Conservation (phyloP, 1,140 invertebrate genomes). For the Hycleus cichorii region DNA sequence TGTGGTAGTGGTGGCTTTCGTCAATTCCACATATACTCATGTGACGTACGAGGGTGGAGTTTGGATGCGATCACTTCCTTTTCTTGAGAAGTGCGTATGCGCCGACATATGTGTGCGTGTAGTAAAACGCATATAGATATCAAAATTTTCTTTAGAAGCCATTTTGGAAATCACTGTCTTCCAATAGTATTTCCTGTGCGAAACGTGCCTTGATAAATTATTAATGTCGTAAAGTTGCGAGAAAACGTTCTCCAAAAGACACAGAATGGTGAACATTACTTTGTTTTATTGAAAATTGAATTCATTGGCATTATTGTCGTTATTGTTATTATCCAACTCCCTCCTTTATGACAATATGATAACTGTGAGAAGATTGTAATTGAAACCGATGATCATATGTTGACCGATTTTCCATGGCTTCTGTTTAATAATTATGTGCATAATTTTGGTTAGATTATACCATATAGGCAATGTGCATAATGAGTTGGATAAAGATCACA, state of each 20-base stretch:
- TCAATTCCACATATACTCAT: not conserved
- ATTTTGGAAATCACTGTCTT: slow-evolving; percentile 11
- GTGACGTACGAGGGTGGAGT: slow-evolving; percentile 8
- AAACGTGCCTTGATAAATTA: slow-evolving; percentile 2
- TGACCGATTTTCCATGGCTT: no score
- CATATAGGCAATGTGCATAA: not conserved
- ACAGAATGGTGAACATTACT: no score
- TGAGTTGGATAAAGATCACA: not conserved
- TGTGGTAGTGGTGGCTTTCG: not conserved
- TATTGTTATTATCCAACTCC: no score
- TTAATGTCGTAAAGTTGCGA: slow-evolving; percentile 3
- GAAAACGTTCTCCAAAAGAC: not conserved
- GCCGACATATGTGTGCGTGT: slow-evolving; percentile 12
- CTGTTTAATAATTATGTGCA: no score
- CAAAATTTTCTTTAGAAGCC: slow-evolving; percentile 10
- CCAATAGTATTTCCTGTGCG: not conserved
- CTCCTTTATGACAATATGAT: no score
- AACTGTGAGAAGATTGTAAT: slow-evolving; percentile 1
- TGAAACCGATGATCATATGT: no score
- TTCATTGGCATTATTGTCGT: no score
- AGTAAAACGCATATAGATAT: not conserved
- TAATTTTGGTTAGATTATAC: no score
- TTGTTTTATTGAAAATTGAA: no score
- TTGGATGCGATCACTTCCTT: not conserved
- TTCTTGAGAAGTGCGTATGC: slow-evolving; percentile 11